Evolutionary conservation across 2,888 invertebrate genomes (phyloP), one percentile per base, ranked within the genome.

Genomic region (Epsilonema sp.): DNA sequence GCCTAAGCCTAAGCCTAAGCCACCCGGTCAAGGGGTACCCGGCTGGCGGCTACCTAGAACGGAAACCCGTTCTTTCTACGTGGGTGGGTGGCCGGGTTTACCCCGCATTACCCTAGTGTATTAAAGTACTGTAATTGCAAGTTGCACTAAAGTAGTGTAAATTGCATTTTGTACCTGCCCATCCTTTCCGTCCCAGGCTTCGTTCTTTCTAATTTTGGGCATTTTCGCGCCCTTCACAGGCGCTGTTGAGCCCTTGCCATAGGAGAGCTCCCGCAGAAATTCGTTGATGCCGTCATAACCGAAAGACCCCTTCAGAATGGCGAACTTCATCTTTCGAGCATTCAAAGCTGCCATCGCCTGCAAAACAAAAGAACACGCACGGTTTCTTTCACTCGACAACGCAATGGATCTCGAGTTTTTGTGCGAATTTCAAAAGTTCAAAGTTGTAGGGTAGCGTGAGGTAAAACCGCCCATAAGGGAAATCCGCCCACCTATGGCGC

Each of bases 291-390:
- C 97, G 51, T 80, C 80, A 61, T 80, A 78, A 0, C 86, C 86
- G 73, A 92, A 99, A 22, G 92, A 81, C 13, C 92, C 94, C 57
- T 83, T 75, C 1, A 97, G 74, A 5, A 85, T 75, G 0, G 92
- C 83, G 71, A 82, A 97, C 67, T 92, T 92, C 78, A 87, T 82
- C 70, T 97, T 97, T 68, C 90, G 84, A 16, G 80, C 76, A 69
- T 90, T 97, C 48, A 94, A 79, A 20, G 87, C 89, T 4, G 89
- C 90, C 80, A 99, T 80, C 1, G 94, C 92, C 66, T 67, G 53
- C 19, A 53, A 51, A 22, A 37, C 16, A 31, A 31, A 31, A 31
- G 8, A 31, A 13, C n/a, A n/a, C 44, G 21, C 2, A 25, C 8
- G 40, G 36, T 16, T 43, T 45, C 16, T 37, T 16, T n/a, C 22